Base-by-base conservation (phyloP, 2,113 vertebrate species). In the Eulacestoma nigropectus region DNA sequence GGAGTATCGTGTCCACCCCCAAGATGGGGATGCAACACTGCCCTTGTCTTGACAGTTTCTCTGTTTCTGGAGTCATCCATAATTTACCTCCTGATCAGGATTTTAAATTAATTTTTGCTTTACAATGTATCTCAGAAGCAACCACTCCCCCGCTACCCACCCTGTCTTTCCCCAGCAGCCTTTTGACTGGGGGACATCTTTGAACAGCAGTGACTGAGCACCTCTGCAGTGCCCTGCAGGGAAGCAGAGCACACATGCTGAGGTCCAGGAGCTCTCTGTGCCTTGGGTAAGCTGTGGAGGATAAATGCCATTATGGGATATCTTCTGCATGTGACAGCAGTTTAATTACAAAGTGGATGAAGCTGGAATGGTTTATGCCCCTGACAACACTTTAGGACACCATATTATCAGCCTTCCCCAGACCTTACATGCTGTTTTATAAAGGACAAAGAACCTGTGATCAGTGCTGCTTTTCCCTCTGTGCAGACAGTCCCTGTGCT, bases 341-440 rank as follows among this genome's bases (percentile, higher is more conserved):
- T 94, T 98, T 91, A 95, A 96, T 93, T 96, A 95, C 81, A 79
- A 83, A 64, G 53, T 90, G 60, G 83, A 70, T 74, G 57, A 77
- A 16, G 77, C 64, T 59, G 73, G 39, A 86, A 80, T 70, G 39
- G 88, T 84, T 90, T 96, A 67, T 93, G 68, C 47, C 33, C 59
- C 86, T 92, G 83, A 88, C 72, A 89, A 26, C 46, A 44, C 39
- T 87, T 92, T 59, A 88, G 89, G 63, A 67, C 42, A 74, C 73
- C 30, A 0, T 84, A 50, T 86, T 92, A 86, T 86, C 85, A 89
- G 86, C 59, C 27, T 95, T 92, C 35, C 88, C 37, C 72, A 86
- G 79, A 65, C 53, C 59, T 79, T 80, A 37, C 55, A 33, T 74
- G 75, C 57, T 88, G 42, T 60, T 93, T 72, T 72, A 47, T 85